phyloP scores from a whole-genome alignment of 2,888 invertebrate genomes.

The Itoplectis maculator region DNA sequence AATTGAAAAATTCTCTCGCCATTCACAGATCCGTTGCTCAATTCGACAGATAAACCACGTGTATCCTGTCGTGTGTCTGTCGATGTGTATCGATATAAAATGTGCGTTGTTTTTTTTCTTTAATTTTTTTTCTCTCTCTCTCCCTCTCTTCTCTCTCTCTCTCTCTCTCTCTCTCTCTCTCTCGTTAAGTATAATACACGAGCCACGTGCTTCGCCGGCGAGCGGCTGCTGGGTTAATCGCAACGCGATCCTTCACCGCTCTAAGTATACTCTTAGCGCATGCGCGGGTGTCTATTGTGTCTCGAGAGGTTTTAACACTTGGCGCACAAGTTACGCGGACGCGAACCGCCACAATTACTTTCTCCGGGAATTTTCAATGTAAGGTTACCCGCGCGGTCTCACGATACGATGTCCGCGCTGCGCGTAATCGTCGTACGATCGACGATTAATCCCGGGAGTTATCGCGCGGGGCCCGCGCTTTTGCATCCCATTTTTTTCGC shows the following conservation, averaged over 20 bases:
- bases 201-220: conserved; percentile 4
- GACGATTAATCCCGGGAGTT: conserved; percentile 38
- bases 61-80: conserved; percentile 49
- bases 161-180: too few relatives aligned
- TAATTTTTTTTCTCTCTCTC: neutral
- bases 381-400: conserved; percentile 63
- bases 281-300: conserved; percentile 21
- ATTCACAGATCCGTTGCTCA: conserved; percentile 50
- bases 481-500: conserved; percentile 15
- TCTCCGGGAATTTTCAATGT: conserved; percentile 61
- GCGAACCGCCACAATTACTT: conserved; percentile 19
- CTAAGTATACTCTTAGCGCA: neutral
- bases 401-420: conserved; percentile 29
- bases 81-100: neutral
- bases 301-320: neutral
- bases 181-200: too few relatives aligned
- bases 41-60: conserved; percentile 47
- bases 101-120: neutral
- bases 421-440: conserved; percentile 28
- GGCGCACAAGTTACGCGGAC: neutral
- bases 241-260: conserved; percentile 37
- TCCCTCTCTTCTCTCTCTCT: too few relatives aligned
- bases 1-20: neutral
- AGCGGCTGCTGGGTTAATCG: conserved; percentile 19
- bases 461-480: neutral